Evolutionary conservation across 2,888 invertebrate species (phyloP), one percentile per base, ranked within the genome.

Genomic region (Drosophila longiperda): DNA sequence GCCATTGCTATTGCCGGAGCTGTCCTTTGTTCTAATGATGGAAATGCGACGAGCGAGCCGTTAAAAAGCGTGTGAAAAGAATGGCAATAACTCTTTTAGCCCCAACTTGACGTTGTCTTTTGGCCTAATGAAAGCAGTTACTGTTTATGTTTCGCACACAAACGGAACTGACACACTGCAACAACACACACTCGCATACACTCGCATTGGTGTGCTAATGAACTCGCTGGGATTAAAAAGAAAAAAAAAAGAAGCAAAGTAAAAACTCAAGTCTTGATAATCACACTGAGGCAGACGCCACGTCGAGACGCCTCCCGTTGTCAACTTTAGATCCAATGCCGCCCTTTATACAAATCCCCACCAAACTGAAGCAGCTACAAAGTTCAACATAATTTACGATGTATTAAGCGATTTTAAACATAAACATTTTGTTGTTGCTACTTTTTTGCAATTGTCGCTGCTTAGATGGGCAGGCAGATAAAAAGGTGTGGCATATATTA

Each of bases 371-470:
- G 48, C 33, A 29, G 63, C 54, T 36, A 50, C 59, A 60, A 72
- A 67, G 70, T 72, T 82, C 75, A 76, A 68, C 84, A 86, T 87
- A 87, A 87, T 87, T 87, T 87, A 87, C 87, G 90, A 87, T 83
- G 83, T 82, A 87, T 90, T 90, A 90, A 90, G 87, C 83, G 87
- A 90, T 90, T 88, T 88, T 78, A 82, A 86, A 70, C 80, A 85
- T 82, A 64, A 85, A 80, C 73, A 75, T 81, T 55, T 57, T 69
- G 64, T 73, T 73, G 75, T 63, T 74, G 78, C 64, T 70, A 55
- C 63, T 54, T 66, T 72, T 72, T 74, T 61, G 70, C 82, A 64
- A 74, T 70, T 48, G 38, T 38, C 49, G 50, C 64, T 45, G 45
- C 72, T 54, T 75, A 69, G 67, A 67, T 69, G 57, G 50, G 45